Evolutionary conservation across 2,113 vertebrate genomes (phyloP).

Genomic region (Polypterus bichir): DNA sequence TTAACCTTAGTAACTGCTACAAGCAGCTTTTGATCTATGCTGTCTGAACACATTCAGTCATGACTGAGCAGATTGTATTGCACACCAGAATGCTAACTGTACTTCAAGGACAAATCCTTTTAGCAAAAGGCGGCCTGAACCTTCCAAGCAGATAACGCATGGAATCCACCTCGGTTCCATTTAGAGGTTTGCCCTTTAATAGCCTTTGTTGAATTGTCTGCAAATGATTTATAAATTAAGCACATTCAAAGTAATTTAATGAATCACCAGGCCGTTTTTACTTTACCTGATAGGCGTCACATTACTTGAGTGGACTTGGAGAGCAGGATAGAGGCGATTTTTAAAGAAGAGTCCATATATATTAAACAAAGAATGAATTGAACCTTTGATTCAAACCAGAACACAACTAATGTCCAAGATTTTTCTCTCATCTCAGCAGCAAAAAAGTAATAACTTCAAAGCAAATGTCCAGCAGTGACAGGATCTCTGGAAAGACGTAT

Average conservation of each 20-base stretch:
- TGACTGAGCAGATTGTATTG: slow-evolving; percentile 25
- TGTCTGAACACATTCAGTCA: slow-evolving; percentile 35
- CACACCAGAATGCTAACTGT: slow-evolving; percentile 28
- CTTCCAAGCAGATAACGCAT: slow-evolving; percentile 30
- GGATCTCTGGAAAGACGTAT: too few species aligned
- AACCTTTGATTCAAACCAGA: too few species aligned
- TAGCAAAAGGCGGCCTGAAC: slow-evolving; percentile 39
- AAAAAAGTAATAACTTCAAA: too few species aligned
- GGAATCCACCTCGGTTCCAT: slow-evolving; percentile 8
- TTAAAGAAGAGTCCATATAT: too few species aligned
- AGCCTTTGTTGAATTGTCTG: slow-evolving; percentile 1
- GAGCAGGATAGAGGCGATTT: too few species aligned
- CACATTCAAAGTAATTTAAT: background rate
- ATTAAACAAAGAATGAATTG: too few species aligned
- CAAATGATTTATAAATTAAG: slow-evolving; percentile 9
- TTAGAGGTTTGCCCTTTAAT: slow-evolving; percentile 1
- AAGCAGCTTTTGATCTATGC: slow-evolving; percentile 19
- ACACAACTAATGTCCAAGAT: too few species aligned
- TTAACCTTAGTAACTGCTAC: slow-evolving; percentile 13
- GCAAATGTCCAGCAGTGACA: too few species aligned
- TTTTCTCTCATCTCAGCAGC: too few species aligned
- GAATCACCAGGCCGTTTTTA: background rate
- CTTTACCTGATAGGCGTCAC: too few species aligned
- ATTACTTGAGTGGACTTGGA: too few species aligned
- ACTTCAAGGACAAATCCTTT: slow-evolving; percentile 41